phyloP scores from a whole-genome alignment of 1,140 invertebrate genomes.

The Drosophila quadrilineata region DNA sequence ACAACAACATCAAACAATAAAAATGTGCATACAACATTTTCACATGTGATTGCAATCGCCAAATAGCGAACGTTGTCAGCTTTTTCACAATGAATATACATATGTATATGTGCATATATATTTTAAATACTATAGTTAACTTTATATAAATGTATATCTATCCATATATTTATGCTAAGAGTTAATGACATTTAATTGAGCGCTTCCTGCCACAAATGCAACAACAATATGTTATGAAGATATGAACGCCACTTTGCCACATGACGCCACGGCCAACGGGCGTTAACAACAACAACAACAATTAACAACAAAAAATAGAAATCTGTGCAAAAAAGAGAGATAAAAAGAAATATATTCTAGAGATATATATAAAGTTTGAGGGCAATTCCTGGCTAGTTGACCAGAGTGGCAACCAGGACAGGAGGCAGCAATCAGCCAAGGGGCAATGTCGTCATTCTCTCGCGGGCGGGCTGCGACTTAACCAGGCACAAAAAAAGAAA shows the following conservation, averaged over 20 bases:
- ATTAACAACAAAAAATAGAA: constrained; percentile 43
- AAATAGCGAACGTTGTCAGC: too few relatives aligned
- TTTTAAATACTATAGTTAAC: constrained; percentile 28
- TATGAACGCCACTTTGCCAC: constrained; percentile 69
- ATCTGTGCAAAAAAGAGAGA: constrained; percentile 19
- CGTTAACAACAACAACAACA: constrained; percentile 52
- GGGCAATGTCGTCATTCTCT: too few relatives aligned
- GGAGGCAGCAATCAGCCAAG: too few relatives aligned
- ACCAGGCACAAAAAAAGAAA: not conserved
- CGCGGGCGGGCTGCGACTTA: too few relatives aligned
- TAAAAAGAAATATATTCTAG: not conserved
- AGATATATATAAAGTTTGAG: too few relatives aligned
- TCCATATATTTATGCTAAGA: constrained; percentile 50
- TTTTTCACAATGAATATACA: constrained; percentile 15
- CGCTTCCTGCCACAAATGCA: constrained; percentile 36
- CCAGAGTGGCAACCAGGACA: too few relatives aligned
- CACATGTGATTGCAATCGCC: constrained; percentile 66
- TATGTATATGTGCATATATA: constrained; percentile 20
- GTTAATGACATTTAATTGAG: constrained; percentile 67
- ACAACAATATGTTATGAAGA: constrained; percentile 28
- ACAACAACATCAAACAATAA: constrained; percentile 65
- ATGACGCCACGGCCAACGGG: constrained; percentile 59
- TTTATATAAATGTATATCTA: constrained; percentile 38
- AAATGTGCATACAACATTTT: constrained; percentile 57
- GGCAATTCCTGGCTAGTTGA: too few relatives aligned